phyloP scores from a whole-genome alignment of 1,140 invertebrate species.

The Euura lappo region DNA sequence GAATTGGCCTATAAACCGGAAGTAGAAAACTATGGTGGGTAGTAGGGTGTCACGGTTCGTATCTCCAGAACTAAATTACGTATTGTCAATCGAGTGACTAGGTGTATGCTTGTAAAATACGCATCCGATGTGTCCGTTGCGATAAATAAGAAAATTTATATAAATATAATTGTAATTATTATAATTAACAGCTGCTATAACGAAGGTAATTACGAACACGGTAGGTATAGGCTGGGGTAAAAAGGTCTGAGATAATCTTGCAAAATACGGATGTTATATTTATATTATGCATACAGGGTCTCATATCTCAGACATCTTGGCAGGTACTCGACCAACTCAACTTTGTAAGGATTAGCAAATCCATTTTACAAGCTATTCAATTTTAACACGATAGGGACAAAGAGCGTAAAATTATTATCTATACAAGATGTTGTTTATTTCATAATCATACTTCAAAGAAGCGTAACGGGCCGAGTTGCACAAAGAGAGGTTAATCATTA shows the following conservation, averaged over 20 bases:
- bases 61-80: slow-evolving; percentile 35
- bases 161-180: too few relatives aligned
- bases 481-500: background rate
- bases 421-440: background rate
- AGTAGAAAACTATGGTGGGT: slow-evolving; percentile 38
- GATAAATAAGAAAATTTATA: background rate
- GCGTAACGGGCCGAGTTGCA: background rate
- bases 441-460: background rate
- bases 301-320: too few relatives aligned
- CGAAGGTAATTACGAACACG: too few relatives aligned
- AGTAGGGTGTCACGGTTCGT: slow-evolving; percentile 42
- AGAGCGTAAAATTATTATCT: background rate
- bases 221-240: too few relatives aligned
- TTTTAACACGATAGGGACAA: background rate
- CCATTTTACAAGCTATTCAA: slow-evolving; percentile 14
- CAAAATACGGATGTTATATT: too few relatives aligned
- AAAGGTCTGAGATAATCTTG: too few relatives aligned
- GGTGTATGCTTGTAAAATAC: background rate
- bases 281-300: too few relatives aligned
- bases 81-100: slow-evolving; percentile 17
- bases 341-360: background rate
- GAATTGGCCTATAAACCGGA: slow-evolving; percentile 21
- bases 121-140: background rate
- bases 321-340: too few relatives aligned
- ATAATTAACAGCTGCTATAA: too few relatives aligned